Base-by-base conservation (phyloP, 2,888 invertebrate species). In the Eilema sororculum region DNA sequence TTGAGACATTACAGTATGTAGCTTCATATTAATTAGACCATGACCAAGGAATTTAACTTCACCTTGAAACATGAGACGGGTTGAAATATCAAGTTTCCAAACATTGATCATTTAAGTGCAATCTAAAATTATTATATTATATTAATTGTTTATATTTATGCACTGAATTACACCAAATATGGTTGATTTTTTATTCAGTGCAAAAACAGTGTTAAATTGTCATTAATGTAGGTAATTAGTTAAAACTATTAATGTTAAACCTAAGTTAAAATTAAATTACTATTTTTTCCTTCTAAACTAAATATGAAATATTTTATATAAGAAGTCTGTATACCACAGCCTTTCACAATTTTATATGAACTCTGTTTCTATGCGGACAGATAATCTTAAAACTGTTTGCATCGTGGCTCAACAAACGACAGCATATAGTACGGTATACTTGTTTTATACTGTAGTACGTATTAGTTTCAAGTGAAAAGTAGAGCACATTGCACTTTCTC, bases 401-500 rank as follows among this genome's bases (percentile, higher is more conserved):
- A 46, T 68, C 64, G 68, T 77, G 70, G 67, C 63, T 75, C 70
- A 73, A 65, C 71, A 73, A 72, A 67, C 65, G 60, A 56, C 60
- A 25, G 52, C 56, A 73, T 75, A 77, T 67, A 77, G 62, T 61
- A 78, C 76, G 73, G 72, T 75, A 73, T 78, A 78, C 77, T 75
- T 74, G 74, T 81, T 80, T 81, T 74, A 75, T 80, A 79, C 70
- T 81, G 75, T 74, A 79, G 69, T 75, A 87, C 88, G 89, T 85
- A 84, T 89, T 86, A 85, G 89, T 87, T 85, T 90, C 83, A 84
- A 85, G 86, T 88, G 89, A 91, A 94, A 95, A 94, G 94, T 94
- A 82, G 94, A 92, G 88, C 93, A 86, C 83, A 80, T 84, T 86
- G 91, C 86, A 94, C 95, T 95, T 95, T 95, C 95, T 93, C 93